Percentiles rank a stretch among this genome's conserved stretches.
phyloP scores from a whole-genome alignment of 1,140 invertebrate species.

The Pentalonia nigronervosa region DNA sequence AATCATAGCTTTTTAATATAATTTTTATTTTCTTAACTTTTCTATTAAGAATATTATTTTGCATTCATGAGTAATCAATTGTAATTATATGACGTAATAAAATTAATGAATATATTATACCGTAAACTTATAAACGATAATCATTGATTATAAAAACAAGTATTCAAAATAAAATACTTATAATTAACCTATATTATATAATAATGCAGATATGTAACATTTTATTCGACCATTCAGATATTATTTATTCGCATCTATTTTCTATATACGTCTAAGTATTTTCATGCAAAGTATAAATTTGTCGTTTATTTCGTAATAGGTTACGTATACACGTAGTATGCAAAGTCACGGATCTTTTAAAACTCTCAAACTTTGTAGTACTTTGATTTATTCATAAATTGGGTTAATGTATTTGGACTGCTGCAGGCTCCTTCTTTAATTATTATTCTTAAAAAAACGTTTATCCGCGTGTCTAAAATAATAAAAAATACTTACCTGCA shows the following conservation, averaged over 20 bases:
- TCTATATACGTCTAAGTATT: not conserved
- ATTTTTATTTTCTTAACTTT: not conserved
- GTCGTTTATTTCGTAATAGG: not conserved
- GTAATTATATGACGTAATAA: too few relatives aligned
- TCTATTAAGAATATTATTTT: not conserved
- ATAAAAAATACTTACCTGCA: not conserved
- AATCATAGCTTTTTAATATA: too few relatives aligned
- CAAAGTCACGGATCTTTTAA: not conserved
- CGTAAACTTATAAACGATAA: too few relatives aligned
- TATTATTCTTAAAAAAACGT: not conserved
- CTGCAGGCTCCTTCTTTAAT: not conserved
- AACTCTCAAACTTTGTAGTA: not conserved
- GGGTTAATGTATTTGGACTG: not conserved
- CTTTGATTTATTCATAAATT: not conserved
- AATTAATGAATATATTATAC: too few relatives aligned
- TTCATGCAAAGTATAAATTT: not conserved
- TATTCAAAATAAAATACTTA: not conserved
- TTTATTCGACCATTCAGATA: not conserved
- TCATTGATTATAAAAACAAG: too few relatives aligned
- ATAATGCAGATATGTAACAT: not conserved
- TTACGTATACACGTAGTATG: not conserved
- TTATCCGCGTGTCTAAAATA: not conserved
- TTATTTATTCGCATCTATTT: not conserved
- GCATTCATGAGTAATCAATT: too few relatives aligned
- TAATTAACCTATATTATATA: not conserved